A percentile compares a stretch with the other conserved stretches of the same genome.
phyloP scores from a whole-genome alignment of 2,113 vertebrate species.

The Cebidichthys violaceus region DNA sequence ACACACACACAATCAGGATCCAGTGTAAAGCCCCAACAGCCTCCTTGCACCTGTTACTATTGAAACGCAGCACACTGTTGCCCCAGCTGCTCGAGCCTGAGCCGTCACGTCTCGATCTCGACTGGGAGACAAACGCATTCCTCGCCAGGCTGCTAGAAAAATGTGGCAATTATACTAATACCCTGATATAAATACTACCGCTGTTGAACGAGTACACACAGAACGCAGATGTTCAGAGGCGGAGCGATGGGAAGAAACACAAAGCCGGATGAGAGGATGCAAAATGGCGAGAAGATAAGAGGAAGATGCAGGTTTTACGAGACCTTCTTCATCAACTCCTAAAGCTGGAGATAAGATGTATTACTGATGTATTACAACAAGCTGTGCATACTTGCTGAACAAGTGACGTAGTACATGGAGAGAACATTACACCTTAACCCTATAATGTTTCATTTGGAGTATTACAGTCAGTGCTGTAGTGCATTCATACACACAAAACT shows the following conservation, averaged over 20 bases:
- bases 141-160: slow-evolving; percentile 28
- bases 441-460: no score
- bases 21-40: slow-evolving; percentile 20
- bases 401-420: no score
- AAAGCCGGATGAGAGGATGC: background rate
- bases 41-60: slow-evolving; percentile 51
- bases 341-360: no score
- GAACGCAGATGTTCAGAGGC: slow-evolving; percentile 57
- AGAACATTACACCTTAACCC: no score
- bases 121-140: background rate
- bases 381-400: no score
- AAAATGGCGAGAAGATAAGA: background rate
- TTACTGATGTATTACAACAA: background rate
- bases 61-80: slow-evolving; percentile 16
- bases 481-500: background rate
- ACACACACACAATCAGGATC: slow-evolving; percentile 10
- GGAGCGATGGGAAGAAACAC: background rate
- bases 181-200: slow-evolving; percentile 47
- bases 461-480: background rate
- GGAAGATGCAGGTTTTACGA: no score
- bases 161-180: slow-evolving; percentile 56
- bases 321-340: no score
- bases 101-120: slow-evolving; percentile 7
- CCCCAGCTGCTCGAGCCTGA: slow-evolving; percentile 35
- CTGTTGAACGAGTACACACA: slow-evolving; percentile 2